Base-by-base conservation (phyloP, 2,113 vertebrate species). In the Colossoma macropomum region DNA sequence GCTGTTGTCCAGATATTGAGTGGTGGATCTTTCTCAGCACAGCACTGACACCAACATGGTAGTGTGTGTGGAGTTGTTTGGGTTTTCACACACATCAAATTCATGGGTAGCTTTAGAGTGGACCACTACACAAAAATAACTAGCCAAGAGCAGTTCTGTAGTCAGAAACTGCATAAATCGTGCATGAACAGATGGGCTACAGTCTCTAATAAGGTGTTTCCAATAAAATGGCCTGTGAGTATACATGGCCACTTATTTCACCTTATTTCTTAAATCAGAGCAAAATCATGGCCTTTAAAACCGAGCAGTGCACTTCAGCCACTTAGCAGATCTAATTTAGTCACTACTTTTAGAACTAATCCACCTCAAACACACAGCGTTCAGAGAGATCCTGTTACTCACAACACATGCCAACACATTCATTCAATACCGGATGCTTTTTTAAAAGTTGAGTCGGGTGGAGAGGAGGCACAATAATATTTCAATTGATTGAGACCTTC, bases 361-460 rank as follows among this genome's bases (percentile, higher is more conserved):
- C 41, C 63, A 75, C 50, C 68, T 80, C 34, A 68, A 77, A 69
- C 66, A 81, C 48, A 77, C 77, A 41, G 41, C 66, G 56, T 84
- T 79, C 75, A 73, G 76, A 69, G 21, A 52, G 28, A 38, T 84
- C 78, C 50, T 60, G 68, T 81, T 84, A 69, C 81, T 75, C 60
- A 34, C 25, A 50, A 76, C 81, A 78, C 82, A 81, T 38, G 38
- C 75, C 79, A 66, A 8, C 32, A 38, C 78, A 81, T 88, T 80
- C 79, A 78, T 82, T 83, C 86, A 88, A 91, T 92, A 90, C 89
- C 45, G 87, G 87, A 93, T 86, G 85, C 87, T 91, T 92, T 93
- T 63, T 85, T 84, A 56, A 72, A 56, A 52, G 54, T 41, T n/a
- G 17, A 28, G 45, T 10, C 45, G 62, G 81, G 62, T 50, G 27